Evolutionary conservation across 2,113 vertebrate genomes (phyloP).

Genomic region (Tragelaphus buxtoni): DNA sequence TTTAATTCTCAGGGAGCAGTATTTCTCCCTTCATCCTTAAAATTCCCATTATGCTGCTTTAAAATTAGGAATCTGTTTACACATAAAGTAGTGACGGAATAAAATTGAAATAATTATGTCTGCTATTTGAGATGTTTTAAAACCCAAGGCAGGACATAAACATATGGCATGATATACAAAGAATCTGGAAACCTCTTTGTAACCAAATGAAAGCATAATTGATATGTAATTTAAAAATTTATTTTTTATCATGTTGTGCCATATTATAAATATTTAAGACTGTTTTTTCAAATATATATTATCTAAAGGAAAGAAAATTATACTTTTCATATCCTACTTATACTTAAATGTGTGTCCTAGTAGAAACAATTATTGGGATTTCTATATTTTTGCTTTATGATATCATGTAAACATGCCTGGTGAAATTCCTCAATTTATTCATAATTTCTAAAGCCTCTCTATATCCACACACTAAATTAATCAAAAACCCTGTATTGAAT

Average conservation of each 20-base stretch:
- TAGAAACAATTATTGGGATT: background rate
- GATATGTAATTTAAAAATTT: background rate
- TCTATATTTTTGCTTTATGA: background rate
- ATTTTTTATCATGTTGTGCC: background rate
- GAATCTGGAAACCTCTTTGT: background rate
- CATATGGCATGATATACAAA: background rate
- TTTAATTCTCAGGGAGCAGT: background rate
- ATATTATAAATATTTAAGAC: background rate
- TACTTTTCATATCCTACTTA: background rate
- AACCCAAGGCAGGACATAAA: background rate
- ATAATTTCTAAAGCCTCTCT: background rate
- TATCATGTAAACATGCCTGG: background rate
- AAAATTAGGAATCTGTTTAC: background rate
- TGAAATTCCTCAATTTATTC: background rate
- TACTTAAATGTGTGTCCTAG: background rate
- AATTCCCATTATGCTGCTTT: background rate
- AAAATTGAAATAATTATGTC: slow-evolving; percentile 1
- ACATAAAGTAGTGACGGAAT: background rate
- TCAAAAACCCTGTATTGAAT: background rate
- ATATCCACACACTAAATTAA: background rate
- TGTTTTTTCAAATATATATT: background rate
- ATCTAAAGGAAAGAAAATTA: background rate
- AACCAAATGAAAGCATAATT: background rate
- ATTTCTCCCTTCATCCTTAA: slow-evolving; percentile 1
- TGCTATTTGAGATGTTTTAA: slow-evolving; percentile 1